Evolutionary conservation across 2,113 vertebrate species (phyloP).

Genomic region (Orycteropus afer): DNA sequence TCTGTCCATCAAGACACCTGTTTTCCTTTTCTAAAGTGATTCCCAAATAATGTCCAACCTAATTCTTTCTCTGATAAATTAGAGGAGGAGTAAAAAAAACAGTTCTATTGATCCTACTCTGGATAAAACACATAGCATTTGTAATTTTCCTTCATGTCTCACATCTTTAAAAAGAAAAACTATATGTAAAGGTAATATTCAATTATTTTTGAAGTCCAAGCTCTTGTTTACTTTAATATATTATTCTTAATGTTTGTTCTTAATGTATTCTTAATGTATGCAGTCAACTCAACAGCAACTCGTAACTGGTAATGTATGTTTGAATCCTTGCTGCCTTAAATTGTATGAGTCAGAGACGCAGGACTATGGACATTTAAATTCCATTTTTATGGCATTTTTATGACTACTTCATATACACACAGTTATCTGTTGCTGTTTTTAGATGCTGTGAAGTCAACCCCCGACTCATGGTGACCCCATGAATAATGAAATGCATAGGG

Average conservation of each 20-base stretch:
- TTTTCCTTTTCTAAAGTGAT: conserved; percentile 25
- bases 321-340: background rate
- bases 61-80: background rate
- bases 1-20: background rate
- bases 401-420: background rate
- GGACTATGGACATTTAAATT: background rate
- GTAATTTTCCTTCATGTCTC: background rate
- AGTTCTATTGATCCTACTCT: background rate
- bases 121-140: background rate
- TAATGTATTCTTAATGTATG: too few species aligned
- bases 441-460: too few species aligned
- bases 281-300: too few species aligned
- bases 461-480: too few species aligned
- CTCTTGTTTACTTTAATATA: background rate
- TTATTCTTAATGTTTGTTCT: background rate
- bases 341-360: background rate
- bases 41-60: background rate
- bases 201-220: conserved; percentile 15
- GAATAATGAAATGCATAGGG: too few species aligned
- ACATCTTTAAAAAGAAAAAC: background rate
- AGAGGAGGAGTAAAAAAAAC: background rate
- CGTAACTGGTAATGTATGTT: background rate
- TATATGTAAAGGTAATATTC: background rate
- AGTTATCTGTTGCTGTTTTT: background rate
- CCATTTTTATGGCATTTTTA: background rate